Evolutionary conservation across 2,797 vertebrate species (phyloP), one percentile per base, ranked within the genome.

Genomic region (Podargus strigoides): DNA sequence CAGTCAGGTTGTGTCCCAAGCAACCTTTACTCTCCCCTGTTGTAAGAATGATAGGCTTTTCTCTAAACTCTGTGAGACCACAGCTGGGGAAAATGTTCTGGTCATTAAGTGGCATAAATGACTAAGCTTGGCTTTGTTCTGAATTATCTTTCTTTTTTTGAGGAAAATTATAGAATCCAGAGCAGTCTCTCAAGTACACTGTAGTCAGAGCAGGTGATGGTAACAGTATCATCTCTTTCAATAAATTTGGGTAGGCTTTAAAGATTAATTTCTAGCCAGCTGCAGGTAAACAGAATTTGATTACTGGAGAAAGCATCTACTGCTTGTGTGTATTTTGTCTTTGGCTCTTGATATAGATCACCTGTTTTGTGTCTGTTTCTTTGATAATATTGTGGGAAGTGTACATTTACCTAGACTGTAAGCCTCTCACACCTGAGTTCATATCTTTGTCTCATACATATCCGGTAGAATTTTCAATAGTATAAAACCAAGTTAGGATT

Each of bases 371-470:
- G 16, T 79, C 56, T 55, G 17, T 72, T 88, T 72, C 42, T 69
- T 66, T 89, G 24, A 24, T 36, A 30, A 7, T 32, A 26, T 67
- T 77, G 12, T 24, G 16, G 17, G 12, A 81, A 79, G 9, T 66
- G 13, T 24, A 10, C 3, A 9, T 67, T 87, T 62, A 23, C 36
- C 22, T 58, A 53, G 47, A 30, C 20, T 55, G 10, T n/a, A 62
- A 67, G 17, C 59, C 18, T 62, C 28, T 76, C 8, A 6, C 8
- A 70, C 2, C 4, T 30, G 14, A 67, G 53, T 28, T 3, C 2
- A 0, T 64, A 17, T 74, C 32, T 87, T 66, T 84, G 7, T 70
- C 14, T 87, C 0, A 0, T 36, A 11, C 1, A 0, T 81, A 24
- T 30, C 26, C 6, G 8, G 18, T 67, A 77, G 44, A 67, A 34